A percentile compares a stretch with the other conserved stretches of the same genome.
Conservation (phyloP, 2,113 vertebrate species). For the Channa argus region DNA sequence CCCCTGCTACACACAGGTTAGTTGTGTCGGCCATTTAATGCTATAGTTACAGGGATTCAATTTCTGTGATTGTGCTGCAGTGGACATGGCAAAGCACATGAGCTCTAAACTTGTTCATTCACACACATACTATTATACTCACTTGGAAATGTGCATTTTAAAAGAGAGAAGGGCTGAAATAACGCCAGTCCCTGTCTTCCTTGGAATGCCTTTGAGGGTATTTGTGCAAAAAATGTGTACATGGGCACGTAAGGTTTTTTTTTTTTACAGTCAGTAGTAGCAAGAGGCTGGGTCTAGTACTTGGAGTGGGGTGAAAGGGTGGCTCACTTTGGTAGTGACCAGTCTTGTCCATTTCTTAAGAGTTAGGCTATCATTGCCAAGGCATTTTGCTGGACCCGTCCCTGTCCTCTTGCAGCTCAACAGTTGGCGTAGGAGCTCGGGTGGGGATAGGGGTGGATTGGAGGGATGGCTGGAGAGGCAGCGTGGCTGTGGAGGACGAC, state of each 20-base stretch:
- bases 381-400: conserved; percentile 61
- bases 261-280: conserved; percentile 43
- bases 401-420: conserved; percentile 68
- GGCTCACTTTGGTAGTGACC: conserved; percentile 33
- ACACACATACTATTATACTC: not conserved
- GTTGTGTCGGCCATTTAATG: conserved; percentile 10
- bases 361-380: conserved; percentile 72
- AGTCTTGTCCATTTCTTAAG: not conserved
- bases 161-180: not conserved
- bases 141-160: conserved; percentile 28
- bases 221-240: conserved; percentile 51
- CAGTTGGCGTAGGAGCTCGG: conserved; percentile 39
- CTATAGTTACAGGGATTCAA: not conserved
- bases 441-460: conserved; percentile 58
- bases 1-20: conserved; percentile 6
- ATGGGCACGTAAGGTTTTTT: conserved; percentile 28
- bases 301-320: conserved; percentile 21
- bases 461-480: conserved; percentile 67
- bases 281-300: conserved; percentile 20
- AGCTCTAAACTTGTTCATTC: not conserved
- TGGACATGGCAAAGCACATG: not conserved
- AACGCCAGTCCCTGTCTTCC: conserved; percentile 14
- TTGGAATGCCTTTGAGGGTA: conserved; percentile 58
- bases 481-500: conserved; percentile 67
- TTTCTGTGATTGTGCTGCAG: conserved; percentile 65